Percentiles rank a stretch among this genome's conserved stretches.
Evolutionary conservation across 1,140 invertebrate species (phyloP).

Genomic region (Lordiphosa collinella): DNA sequence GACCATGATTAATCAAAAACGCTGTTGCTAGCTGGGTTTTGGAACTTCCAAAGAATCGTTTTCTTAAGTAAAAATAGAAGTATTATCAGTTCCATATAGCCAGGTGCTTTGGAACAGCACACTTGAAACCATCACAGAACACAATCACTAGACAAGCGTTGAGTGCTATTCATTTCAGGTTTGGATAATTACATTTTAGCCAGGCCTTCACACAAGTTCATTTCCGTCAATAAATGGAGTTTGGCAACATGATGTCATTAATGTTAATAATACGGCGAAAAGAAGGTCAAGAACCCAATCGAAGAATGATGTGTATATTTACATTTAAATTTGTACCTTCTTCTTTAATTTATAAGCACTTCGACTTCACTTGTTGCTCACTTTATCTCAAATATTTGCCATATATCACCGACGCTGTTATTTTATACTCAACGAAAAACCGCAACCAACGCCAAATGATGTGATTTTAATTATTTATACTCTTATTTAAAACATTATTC

Average conservation of each 20-base stretch:
- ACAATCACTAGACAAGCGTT: too few species aligned
- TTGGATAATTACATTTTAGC: too few species aligned
- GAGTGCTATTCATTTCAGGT: too few species aligned
- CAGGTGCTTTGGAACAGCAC: too few species aligned
- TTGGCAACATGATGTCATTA: slow-evolving; percentile 27
- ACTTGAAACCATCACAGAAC: too few species aligned
- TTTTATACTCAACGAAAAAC: slow-evolving; percentile 21
- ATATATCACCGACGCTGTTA: slow-evolving; percentile 19
- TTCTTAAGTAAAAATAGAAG: too few species aligned
- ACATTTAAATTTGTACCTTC: not conserved
- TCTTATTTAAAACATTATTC: not conserved
- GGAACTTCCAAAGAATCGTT: too few species aligned
- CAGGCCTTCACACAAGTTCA: too few species aligned
- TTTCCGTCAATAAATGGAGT: not conserved
- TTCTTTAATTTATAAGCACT: slow-evolving; percentile 1
- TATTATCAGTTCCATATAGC: too few species aligned
- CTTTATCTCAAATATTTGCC: slow-evolving; percentile 22
- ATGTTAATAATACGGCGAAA: not conserved
- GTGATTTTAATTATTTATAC: not conserved
- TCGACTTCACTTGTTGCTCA: slow-evolving; percentile 12
- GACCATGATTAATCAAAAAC: too few species aligned
- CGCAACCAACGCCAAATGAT: not conserved
- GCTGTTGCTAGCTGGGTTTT: too few species aligned
- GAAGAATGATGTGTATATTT: not conserved
- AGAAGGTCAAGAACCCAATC: slow-evolving; percentile 6